Percentiles rank a stretch among this genome's conserved stretches.
Evolutionary conservation across 2,113 vertebrate species (phyloP).

Genomic region (Gadus chalcogrammus): DNA sequence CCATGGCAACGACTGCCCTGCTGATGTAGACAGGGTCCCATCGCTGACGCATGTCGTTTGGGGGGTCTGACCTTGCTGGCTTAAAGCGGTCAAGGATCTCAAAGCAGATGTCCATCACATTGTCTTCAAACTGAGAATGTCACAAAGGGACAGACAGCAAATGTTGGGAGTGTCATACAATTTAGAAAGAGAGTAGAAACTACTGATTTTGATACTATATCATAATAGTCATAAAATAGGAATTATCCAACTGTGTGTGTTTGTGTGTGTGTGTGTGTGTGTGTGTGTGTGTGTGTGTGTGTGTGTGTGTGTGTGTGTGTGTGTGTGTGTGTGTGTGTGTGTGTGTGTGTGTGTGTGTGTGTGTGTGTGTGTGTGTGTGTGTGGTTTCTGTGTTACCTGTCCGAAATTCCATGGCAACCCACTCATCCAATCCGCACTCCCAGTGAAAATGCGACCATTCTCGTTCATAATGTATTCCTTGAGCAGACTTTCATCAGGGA

Average conservation of each 20-base stretch:
- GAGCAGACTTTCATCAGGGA: slow-evolving; percentile 75
- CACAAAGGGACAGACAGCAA: background rate
- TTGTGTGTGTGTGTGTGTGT: too few species aligned
- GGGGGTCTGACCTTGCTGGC: slow-evolving; percentile 68
- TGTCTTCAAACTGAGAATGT: slow-evolving; percentile 80
- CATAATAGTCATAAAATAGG: background rate
- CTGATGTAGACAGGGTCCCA: slow-evolving; percentile 78
- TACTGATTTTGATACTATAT: background rate
- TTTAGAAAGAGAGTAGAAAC: background rate
- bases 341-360: too few species aligned
- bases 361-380: too few species aligned
- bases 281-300: too few species aligned
- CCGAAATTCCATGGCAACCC: slow-evolving; percentile 81
- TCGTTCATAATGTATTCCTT: slow-evolving; percentile 86
- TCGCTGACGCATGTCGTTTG: slow-evolving; percentile 69
- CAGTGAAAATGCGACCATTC: slow-evolving; percentile 79
- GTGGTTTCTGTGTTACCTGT: slow-evolving; percentile 69
- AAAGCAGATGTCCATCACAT: slow-evolving; percentile 82
- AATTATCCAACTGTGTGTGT: background rate
- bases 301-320: too few species aligned
- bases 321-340: too few species aligned
- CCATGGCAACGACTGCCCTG: slow-evolving; percentile 83
- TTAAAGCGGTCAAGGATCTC: slow-evolving; percentile 81
- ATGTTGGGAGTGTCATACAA: background rate
- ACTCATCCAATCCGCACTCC: slow-evolving; percentile 71